These are phyloP conservation scores for Pipistrellus pipistrellus DNA, from an alignment of 2,797 vertebrate species.

Conservation along the genomic window DNA sequence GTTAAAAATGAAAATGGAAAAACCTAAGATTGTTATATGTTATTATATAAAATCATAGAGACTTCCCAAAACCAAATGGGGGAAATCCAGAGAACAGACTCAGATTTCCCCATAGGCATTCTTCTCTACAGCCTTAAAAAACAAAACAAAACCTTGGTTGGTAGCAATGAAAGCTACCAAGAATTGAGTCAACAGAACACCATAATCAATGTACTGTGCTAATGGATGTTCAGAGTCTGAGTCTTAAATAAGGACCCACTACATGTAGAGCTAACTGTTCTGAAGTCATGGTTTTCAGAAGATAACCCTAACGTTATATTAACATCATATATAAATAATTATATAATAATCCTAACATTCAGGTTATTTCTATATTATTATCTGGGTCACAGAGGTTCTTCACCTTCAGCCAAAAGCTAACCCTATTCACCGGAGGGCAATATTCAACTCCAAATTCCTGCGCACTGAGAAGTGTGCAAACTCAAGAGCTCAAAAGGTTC, in stretches of 20 bases:
- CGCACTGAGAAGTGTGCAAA: background rate
- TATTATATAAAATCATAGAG: conserved; percentile 45
- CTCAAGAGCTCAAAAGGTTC: background rate
- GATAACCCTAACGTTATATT: background rate
- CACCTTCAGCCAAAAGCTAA: background rate
- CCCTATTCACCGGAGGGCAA: background rate
- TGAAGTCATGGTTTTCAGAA: conserved; percentile 2
- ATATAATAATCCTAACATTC: background rate
- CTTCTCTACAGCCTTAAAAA: background rate
- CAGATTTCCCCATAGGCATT: conserved; percentile 44
- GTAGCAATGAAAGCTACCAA: background rate
- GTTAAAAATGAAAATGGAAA: conserved; percentile 63
- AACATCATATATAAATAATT: too few species aligned
- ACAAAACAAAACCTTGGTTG: background rate
- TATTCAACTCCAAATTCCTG: conserved; percentile 52
- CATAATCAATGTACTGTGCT: background rate
- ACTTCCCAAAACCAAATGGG: conserved; percentile 62
- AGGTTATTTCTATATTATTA: background rate
- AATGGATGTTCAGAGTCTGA: background rate
- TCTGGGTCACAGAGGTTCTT: background rate
- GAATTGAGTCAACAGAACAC: background rate
- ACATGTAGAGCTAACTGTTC: background rate
- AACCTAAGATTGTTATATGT: conserved; percentile 17
- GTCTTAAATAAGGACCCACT: background rate
- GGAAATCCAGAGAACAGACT: conserved; percentile 55